A percentile compares a stretch with the other conserved stretches of the same genome.
phyloP scores from a whole-genome alignment of 2,113 vertebrate species.

The Heptranchias perlo region DNA sequence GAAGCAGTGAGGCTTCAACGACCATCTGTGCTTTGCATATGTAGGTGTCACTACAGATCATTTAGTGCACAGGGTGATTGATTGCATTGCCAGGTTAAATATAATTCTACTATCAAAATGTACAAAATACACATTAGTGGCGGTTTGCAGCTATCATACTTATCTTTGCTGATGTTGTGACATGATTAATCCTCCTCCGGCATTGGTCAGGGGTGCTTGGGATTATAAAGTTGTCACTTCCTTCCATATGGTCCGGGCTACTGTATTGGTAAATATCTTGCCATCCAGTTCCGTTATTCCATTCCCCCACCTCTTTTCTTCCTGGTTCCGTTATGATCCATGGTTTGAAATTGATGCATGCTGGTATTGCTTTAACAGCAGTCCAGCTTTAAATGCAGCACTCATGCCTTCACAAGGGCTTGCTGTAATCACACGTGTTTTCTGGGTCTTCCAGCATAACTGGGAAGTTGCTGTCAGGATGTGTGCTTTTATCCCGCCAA shows the following conservation, averaged over 20 bases:
- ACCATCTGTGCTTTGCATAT: background rate
- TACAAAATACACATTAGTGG: background rate
- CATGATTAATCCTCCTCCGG: background rate
- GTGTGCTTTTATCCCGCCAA: background rate
- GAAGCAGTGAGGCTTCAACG: background rate
- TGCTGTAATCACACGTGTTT: background rate
- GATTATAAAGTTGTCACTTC: background rate
- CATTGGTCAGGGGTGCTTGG: background rate
- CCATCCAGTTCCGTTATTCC: background rate
- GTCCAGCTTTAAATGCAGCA: background rate
- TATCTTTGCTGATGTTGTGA: background rate
- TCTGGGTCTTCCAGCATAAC: background rate
- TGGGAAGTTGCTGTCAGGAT: background rate
- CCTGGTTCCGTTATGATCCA: background rate
- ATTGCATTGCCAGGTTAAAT: background rate
- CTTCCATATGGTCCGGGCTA: background rate
- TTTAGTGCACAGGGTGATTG: background rate
- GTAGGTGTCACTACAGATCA: background rate
- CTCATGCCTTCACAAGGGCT: too few relatives aligned
- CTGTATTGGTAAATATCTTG: background rate
- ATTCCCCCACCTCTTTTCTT: background rate
- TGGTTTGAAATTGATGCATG: background rate
- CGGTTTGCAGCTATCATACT: background rate
- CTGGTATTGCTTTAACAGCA: too few relatives aligned
- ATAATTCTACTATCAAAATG: background rate